These are phyloP conservation scores for Tolmerus cingulatus DNA, from an alignment of 2,888 invertebrate species.

Conservation along the genomic window DNA sequence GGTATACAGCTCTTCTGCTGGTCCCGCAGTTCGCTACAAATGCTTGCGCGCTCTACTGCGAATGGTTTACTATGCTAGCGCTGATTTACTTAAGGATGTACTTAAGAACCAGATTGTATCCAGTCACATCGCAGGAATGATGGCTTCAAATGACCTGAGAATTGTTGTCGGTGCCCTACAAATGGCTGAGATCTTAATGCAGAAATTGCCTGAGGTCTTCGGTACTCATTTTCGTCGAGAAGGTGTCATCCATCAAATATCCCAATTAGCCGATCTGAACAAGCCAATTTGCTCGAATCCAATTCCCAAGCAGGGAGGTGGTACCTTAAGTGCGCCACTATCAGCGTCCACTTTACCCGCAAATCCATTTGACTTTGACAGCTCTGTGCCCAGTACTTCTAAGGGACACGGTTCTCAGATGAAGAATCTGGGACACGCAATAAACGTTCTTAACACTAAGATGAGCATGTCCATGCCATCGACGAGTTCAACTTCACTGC, in stretches of 20 bases:
- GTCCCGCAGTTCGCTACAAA: constrained; percentile 96
- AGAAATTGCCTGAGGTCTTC: constrained; percentile 94
- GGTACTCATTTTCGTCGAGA: constrained; percentile 95
- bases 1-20: constrained; percentile 97
- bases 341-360: constrained; percentile 58
- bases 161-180: constrained; percentile 97
- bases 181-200: constrained; percentile 96
- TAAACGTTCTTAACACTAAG: constrained; percentile 57
- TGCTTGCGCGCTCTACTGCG: constrained; percentile 94
- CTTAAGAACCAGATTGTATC: constrained; percentile 80
- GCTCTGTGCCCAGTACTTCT: constrained; percentile 46
- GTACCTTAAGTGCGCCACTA: constrained; percentile 59
- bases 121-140: constrained; percentile 98
- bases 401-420: constrained; percentile 50
- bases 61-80: constrained; percentile 94
- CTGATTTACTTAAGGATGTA: constrained; percentile 82
- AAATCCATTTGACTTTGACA: constrained; percentile 60
- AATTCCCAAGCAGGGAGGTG: constrained; percentile 63
- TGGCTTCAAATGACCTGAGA: constrained; percentile 94
- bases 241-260: constrained; percentile 93
- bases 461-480: constrained; percentile 53
- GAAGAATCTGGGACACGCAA: constrained; percentile 59
- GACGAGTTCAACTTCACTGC: constrained; percentile 50
- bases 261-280: constrained; percentile 75
- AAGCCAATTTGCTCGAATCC: constrained; percentile 68